Evolutionary conservation across 2,797 vertebrate genomes (phyloP).

Genomic region (Neopelma chrysocephalum): DNA sequence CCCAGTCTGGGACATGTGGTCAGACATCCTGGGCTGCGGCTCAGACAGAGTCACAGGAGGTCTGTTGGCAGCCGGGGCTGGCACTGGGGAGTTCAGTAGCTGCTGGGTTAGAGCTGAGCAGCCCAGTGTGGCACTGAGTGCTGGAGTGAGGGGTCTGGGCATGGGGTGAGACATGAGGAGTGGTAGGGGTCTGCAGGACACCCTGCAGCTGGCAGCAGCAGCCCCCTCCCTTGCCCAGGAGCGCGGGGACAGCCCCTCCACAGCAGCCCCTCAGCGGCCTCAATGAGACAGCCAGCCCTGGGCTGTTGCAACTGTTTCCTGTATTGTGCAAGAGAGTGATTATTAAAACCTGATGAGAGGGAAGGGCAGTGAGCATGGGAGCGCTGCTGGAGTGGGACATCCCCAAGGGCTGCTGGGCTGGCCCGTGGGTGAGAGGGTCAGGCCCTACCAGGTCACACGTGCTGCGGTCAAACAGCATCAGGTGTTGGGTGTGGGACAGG

Average conservation of each 20-base stretch:
- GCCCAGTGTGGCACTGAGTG: accelerated
- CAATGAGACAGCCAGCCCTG: not conserved
- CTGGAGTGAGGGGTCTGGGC: not conserved
- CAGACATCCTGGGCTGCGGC: not conserved
- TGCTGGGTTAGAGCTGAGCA: not conserved
- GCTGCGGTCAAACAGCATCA: not conserved
- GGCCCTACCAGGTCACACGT: not conserved
- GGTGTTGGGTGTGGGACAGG: accelerated
- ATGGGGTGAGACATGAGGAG: not conserved
- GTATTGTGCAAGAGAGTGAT: not conserved
- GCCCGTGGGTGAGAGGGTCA: accelerated
- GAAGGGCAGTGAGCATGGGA: accelerated
- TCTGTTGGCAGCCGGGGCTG: not conserved
- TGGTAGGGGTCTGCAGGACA: not conserved
- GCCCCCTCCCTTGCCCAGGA: not conserved
- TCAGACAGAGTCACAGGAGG: not conserved
- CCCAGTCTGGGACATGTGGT: not conserved
- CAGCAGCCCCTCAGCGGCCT: not conserved
- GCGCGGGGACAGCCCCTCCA: not conserved
- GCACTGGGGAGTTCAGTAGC: not conserved
- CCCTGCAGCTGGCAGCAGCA: not conserved
- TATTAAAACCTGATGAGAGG: not conserved
- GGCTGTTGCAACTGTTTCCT: not conserved
- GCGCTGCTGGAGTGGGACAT: not conserved
- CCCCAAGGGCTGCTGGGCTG: not conserved